phyloP scores from a whole-genome alignment of 1,140 invertebrate species.

The Lepidurus apus region DNA sequence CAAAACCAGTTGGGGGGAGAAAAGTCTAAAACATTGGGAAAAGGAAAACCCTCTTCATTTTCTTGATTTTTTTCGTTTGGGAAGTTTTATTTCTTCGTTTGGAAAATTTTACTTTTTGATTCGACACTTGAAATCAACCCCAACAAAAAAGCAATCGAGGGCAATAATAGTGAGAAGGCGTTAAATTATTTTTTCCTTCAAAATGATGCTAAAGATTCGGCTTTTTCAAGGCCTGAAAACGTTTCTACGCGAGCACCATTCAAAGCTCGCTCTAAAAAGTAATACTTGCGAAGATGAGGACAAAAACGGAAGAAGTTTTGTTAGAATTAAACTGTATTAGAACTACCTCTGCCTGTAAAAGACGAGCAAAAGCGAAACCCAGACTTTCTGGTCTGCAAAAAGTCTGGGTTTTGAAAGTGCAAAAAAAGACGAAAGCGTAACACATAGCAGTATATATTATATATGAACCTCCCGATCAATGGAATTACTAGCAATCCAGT shows the following conservation, averaged over 20 bases:
- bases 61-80: neutral
- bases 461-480: neutral
- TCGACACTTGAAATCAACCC: constrained; percentile 9
- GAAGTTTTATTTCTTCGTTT: neutral
- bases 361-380: too few species aligned
- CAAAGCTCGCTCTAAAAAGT: neutral
- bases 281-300: neutral
- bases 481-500: constrained; percentile 21
- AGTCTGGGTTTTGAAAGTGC: neutral
- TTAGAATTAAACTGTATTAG: constrained; percentile 12
- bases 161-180: neutral
- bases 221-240: too few species aligned
- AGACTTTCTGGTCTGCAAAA: too few species aligned
- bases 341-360: constrained; percentile 7
- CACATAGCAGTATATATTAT: neutral
- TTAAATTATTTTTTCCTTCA: neutral
- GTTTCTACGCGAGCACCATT: neutral
- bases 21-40: neutral
- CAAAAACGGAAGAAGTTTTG: neutral
- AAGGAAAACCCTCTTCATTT: too few species aligned
- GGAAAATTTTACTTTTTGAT: neutral
- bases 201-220: neutral
- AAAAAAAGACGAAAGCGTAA: neutral
- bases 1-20: neutral
- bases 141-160: constrained; percentile 21